Evolutionary conservation across 2,113 vertebrate species (phyloP), one percentile per base, ranked within the genome.

Genomic region (Carollia perspicillata): DNA sequence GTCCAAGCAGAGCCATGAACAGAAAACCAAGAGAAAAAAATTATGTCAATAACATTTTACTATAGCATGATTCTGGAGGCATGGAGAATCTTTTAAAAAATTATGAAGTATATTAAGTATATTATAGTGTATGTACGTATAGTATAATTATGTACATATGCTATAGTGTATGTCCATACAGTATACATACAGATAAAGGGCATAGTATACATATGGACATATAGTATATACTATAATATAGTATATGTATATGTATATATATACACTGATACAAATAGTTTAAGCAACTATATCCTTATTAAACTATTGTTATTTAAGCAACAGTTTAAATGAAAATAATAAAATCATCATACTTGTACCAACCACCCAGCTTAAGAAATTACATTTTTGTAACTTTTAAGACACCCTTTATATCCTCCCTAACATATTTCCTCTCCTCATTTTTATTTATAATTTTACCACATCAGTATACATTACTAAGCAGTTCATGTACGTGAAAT

Each of bases 361-460:
- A 23, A 87, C 10, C 26, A 69, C 17, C 10, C 68, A 71, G 6
- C 17, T 90, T 90, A 81, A 95, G 51, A 85, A 96, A 51, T 93
- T 90, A 58, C 10, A 66, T 51, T 44, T 40, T 13, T 91, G 0
- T 74, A 77, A 66, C 23, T 84, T 95, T 88, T 58, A 90, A 69
- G 8, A 65, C 0, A 75, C 1, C 14, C 14, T 80, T 78, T 77
- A 33, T 47, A 37, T 22, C 8, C 26, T 71, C 83, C 66, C 6
- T 12, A 94, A n/a, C 1, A 35, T 81, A 37, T 10, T 53, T 5
- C 13, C 2, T 68, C 33, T 28, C 79, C 53, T 74, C 20, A 40
- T n/a, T 63, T 93, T 86, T 77, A 84, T 71, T 89, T 95, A 42
- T 79, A 68, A 94, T 86, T 94, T 89, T 84, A 60, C 49, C 40